These are phyloP conservation scores for Ormyrus nitidulus DNA, from an alignment of 2,888 invertebrate genomes.

Conservation along the genomic window DNA sequence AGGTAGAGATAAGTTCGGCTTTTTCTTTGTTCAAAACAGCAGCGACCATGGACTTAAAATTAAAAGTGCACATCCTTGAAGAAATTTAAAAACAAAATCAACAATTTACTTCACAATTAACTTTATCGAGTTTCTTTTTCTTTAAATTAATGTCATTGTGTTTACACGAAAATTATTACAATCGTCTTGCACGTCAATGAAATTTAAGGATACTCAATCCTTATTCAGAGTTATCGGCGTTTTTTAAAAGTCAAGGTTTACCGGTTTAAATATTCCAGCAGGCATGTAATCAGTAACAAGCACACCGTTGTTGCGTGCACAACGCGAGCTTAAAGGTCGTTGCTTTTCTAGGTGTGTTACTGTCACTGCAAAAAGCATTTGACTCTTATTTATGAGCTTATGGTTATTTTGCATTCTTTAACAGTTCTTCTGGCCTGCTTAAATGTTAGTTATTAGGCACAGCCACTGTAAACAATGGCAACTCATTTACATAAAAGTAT, in stretches of 20 bases:
- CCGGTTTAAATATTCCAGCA: background rate
- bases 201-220: background rate
- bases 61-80: background rate
- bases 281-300: background rate
- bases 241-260: constrained; percentile 14
- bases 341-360: constrained; percentile 20
- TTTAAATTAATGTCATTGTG: too few species aligned
- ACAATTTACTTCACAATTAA: too few species aligned
- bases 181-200: background rate
- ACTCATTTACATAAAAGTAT: too few species aligned
- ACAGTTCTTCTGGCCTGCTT: background rate
- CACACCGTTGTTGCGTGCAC: constrained; percentile 1
- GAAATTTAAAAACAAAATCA: too few species aligned
- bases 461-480: too few species aligned
- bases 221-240: too few species aligned
- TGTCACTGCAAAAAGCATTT: constrained; percentile 14
- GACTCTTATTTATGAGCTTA: constrained; percentile 27
- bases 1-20: background rate
- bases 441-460: background rate
- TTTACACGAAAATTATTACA: too few species aligned
- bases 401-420: constrained; percentile 22
- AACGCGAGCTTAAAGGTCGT: constrained; percentile 32
- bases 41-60: background rate
- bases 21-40: background rate
- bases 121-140: too few species aligned